Evolutionary conservation across 2,888 invertebrate species (phyloP).

Genomic region (Dimorphilus gyrociliatus): DNA sequence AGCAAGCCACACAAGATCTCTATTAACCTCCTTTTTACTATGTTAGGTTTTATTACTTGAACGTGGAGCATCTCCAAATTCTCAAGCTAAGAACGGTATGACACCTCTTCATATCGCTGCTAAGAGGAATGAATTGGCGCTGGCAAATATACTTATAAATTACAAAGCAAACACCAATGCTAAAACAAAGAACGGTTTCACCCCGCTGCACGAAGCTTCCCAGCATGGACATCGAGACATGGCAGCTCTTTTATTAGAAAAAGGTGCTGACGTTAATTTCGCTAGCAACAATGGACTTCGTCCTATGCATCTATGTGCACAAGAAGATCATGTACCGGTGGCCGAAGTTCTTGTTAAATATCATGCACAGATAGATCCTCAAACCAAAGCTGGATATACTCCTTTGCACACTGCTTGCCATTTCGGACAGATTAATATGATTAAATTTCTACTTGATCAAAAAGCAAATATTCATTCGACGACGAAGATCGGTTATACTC

Average conservation of each 20-base stretch:
- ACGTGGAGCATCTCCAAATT: constrained; percentile 81
- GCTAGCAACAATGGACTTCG: constrained; percentile 74
- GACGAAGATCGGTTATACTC: constrained; percentile 65
- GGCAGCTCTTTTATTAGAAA: neutral
- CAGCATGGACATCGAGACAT: neutral
- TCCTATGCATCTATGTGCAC: constrained; percentile 80
- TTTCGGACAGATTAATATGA: constrained; percentile 55
- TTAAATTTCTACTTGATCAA: constrained; percentile 68
- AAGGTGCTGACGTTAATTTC: neutral
- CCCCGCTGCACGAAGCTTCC: neutral
- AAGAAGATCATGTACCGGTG: constrained; percentile 79
- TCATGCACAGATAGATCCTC: constrained; percentile 51
- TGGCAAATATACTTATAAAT: constrained; percentile 78
- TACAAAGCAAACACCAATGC: constrained; percentile 77
- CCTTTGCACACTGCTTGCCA: constrained; percentile 94
- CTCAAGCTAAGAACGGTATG: no score
- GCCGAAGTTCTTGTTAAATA: constrained; percentile 66
- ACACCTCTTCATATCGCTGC: constrained; percentile 81
- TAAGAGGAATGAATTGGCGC: constrained; percentile 79
- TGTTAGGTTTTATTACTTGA: no score
- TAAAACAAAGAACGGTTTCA: constrained; percentile 54
- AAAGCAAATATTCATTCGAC: constrained; percentile 65
- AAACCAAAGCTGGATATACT: constrained; percentile 70
- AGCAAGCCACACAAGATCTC: no score
- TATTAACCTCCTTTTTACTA: no score